Conservation (phyloP, 2,888 invertebrate genomes). For the Vesta saturnalis region DNA sequence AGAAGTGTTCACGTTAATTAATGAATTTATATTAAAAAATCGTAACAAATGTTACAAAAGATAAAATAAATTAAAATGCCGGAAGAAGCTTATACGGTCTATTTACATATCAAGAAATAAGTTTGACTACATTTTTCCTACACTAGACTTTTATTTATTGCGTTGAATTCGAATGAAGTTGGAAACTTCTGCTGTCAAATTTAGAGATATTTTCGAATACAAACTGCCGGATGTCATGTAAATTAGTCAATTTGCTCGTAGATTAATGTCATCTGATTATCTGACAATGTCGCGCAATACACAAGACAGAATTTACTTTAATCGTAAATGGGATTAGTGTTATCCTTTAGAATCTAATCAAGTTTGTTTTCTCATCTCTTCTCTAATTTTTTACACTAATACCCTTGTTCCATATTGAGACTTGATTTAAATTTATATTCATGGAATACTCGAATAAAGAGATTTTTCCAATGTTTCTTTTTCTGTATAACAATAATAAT, state of each 20-base stretch:
- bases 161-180: not conserved
- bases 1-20: too few species aligned
- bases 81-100: not conserved
- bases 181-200: not conserved
- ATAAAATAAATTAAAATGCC: conserved; percentile 6
- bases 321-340: conserved; percentile 18
- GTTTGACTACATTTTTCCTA: not conserved
- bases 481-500: too few species aligned
- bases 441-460: too few species aligned
- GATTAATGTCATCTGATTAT: conserved; percentile 23
- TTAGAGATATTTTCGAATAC: not conserved
- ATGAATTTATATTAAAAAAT: too few species aligned
- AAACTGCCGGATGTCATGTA: conserved; percentile 10
- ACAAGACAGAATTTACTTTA: conserved; percentile 2
- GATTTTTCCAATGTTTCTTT: too few species aligned
- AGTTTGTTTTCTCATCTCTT: conserved; percentile 7
- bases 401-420: too few species aligned
- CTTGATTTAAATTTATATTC: too few species aligned
- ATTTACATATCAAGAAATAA: not conserved
- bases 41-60: not conserved
- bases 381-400: too few species aligned
- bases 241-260: conserved; percentile 19
- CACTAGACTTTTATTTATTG: not conserved
- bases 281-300: conserved; percentile 12
- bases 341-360: conserved; percentile 11